These are phyloP conservation scores for Hydrochoerus hydrochaeris DNA, from an alignment of 2,113 vertebrate genomes.

Conservation along the genomic window DNA sequence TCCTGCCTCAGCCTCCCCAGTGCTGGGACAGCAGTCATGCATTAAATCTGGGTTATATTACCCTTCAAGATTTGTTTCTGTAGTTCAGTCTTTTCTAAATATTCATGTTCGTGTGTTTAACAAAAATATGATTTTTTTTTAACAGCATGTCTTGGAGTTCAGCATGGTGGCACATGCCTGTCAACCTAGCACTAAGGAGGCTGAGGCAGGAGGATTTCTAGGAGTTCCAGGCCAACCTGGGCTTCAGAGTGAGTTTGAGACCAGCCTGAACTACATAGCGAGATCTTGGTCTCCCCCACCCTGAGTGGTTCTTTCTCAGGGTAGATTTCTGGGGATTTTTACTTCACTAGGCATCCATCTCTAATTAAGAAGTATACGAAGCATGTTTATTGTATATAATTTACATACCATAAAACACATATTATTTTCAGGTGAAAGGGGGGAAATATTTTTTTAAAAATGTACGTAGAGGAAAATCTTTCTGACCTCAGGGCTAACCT, in stretches of 20 bases:
- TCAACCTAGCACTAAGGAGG: background rate
- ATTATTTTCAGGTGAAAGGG: background rate
- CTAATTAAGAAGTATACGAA: background rate
- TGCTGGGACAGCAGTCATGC: background rate
- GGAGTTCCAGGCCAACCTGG: background rate
- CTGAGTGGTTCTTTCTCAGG: background rate
- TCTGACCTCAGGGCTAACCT: background rate
- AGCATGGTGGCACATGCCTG: background rate
- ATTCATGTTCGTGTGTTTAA: background rate
- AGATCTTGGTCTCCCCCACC: background rate
- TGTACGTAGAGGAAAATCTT: background rate
- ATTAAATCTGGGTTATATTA: conserved; percentile 8
- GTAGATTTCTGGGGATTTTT: background rate
- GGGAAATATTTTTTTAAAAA: background rate
- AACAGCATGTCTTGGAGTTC: background rate
- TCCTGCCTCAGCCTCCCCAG: background rate
- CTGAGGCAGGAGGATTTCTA: background rate
- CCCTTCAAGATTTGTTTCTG: conserved; percentile 20
- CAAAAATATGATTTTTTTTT: conserved; percentile 60
- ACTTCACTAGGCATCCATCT: background rate
- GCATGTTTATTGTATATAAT: conserved; percentile 39
- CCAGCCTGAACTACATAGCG: background rate
- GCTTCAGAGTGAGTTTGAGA: background rate
- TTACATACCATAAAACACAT: background rate
- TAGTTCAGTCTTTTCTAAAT: background rate